Evolutionary conservation across 2,113 vertebrate genomes (phyloP).

Genomic region (Hoplias malabaricus): DNA sequence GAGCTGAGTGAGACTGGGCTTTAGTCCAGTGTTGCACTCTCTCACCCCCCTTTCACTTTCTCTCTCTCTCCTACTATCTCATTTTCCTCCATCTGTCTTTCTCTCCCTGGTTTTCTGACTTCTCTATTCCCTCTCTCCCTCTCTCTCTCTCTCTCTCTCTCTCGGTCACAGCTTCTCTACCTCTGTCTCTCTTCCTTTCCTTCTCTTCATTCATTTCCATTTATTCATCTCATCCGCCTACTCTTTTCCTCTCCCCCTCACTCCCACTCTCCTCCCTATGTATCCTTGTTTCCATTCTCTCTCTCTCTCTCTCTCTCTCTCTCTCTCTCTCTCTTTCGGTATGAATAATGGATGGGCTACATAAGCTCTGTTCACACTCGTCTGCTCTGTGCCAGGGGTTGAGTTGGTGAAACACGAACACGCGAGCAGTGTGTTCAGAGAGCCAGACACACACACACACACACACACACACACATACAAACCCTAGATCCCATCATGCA

Average conservation of each 20-base stretch:
- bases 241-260: background rate
- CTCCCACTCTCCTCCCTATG: too few species aligned
- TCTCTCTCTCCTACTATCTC: background rate
- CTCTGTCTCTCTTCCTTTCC: too few species aligned
- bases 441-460: background rate
- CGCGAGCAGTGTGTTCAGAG: constrained; percentile 20
- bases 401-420: constrained; percentile 13
- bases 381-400: constrained; percentile 26
- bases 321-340: background rate
- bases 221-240: background rate
- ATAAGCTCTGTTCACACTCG: constrained; percentile 36
- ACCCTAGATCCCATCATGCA: background rate
- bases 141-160: background rate
- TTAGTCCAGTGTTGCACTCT: too few species aligned
- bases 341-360: constrained; percentile 40
- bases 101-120: background rate
- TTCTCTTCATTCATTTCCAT: background rate
- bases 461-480: background rate
- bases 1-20: too few species aligned
- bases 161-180: too few species aligned
- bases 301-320: background rate
- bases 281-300: background rate
- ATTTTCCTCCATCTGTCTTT: background rate
- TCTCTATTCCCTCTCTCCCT: background rate
- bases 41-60: too few species aligned